Evolutionary conservation across 2,888 invertebrate species (phyloP), one percentile per base, ranked within the genome.

Genomic region (Schrankia costaestrigalis): DNA sequence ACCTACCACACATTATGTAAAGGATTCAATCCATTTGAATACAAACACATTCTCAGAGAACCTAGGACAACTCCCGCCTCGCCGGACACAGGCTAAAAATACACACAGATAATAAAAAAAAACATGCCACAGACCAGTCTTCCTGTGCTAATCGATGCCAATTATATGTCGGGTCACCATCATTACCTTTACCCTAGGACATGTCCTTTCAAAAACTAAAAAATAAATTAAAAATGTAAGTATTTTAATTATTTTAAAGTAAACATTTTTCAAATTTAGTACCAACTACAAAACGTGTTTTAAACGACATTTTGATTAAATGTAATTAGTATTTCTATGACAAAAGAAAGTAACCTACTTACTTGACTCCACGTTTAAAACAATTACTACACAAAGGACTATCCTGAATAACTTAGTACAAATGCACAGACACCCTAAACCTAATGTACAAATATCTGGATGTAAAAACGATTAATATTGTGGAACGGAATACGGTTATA

Each of bases 121-220:
- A 65, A 29, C 29, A 8, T 2, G 7, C 38, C 42, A 41, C 44
- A 56, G 56, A 56, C 78, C 75, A 73, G 78, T 78, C 80, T 84
- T 85, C 83, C 83, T 78, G 80, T 79, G 84, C 79, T 85, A 84
- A 85, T 85, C 82, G 84, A 75, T 75, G 77, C 73, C 81, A 83
- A 82, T 83, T 82, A 82, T 77, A 65, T 52, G 58, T 67, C 65
- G 29, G 33, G 31, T 42, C 17, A 5, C 36, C 31, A 36, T 21
- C n/a, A n/a, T n/a, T n/a, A n/a, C n/a, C n/a, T n/a, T n/a, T n/a
- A n/a, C n/a, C n/a, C n/a, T n/a, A n/a, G n/a, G n/a, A n/a, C n/a
- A n/a, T n/a, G n/a, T n/a, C n/a, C n/a, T n/a, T n/a, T n/a, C n/a
- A n/a, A n/a, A n/a, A n/a, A n/a, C n/a, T n/a, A n/a, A n/a, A n/a